These are phyloP conservation scores for Micromussa lordhowensis DNA, from an alignment of 92 coral and sea anemone species.

Conservation along the genomic window DNA sequence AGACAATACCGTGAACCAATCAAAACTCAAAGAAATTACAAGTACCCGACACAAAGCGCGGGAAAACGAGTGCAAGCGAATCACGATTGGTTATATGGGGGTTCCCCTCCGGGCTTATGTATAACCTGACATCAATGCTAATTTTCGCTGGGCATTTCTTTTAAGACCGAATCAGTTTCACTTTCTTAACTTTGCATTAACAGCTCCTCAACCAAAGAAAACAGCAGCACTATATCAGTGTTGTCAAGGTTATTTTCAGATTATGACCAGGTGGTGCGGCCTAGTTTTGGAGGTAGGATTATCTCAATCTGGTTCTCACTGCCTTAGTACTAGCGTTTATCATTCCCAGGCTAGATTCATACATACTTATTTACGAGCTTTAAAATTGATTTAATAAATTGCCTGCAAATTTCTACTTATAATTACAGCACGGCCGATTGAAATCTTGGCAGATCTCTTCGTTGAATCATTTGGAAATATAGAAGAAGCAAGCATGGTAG, in stretches of 20 bases:
- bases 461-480: conserved; percentile 87
- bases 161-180: neutral
- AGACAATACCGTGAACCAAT: too few relatives aligned
- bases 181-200: neutral
- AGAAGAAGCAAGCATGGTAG: conserved; percentile 83
- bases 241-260: conserved; percentile 10
- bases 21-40: too few relatives aligned
- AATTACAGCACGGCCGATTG: conserved; percentile 16
- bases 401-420: neutral
- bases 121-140: neutral
- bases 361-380: too few relatives aligned
- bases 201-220: neutral
- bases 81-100: too few relatives aligned
- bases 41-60: too few relatives aligned
- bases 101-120: too few relatives aligned
- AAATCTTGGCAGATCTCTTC: conserved; percentile 48
- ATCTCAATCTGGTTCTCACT: neutral
- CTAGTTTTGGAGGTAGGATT: conserved; percentile 14
- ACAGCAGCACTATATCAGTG: conserved; percentile 18
- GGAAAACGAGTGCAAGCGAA: too few relatives aligned
- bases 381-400: neutral
- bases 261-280: conserved; percentile 21
- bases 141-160: neutral
- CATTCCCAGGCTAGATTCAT: too few relatives aligned
- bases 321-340: too few relatives aligned